Evolutionary conservation across 1,140 invertebrate species (phyloP), one percentile per base, ranked within the genome.

Genomic region (Psilanteris sp.): DNA sequence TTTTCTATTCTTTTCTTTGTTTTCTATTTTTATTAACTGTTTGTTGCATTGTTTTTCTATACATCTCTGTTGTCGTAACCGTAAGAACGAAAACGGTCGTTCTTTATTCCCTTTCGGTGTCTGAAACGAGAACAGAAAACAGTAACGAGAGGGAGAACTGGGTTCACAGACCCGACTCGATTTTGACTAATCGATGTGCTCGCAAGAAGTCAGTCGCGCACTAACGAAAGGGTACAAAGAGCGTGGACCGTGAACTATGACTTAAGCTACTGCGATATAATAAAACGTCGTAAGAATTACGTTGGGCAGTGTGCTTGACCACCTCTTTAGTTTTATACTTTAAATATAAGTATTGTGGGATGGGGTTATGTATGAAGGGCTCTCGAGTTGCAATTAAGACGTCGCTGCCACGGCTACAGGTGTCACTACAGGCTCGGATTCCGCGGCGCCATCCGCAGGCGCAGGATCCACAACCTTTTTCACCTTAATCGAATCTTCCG

Each of bases 361-460:
- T 44, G 81, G 81, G 80, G 78, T 85, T 86, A 86, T 84, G 85
- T 82, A 82, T 83, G 78, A 79, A 81, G 78, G 80, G 78, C 67
- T 83, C 77, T 44, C 34, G 24, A 41, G 75, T 80, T 74, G 78
- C 80, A 79, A 86, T 89, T 87, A 89, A 79, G 87, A 89, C 78
- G 85, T 87, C 57, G 87, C 87, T 32, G 84, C 84, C 48, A 88
- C 86, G 22, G 85, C 83, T 71, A 88, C 85, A 2, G 86, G 81
- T 54, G 85, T 79, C 29, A 85, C 86, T 55, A 88, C 84, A 6
- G 48, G 20, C 8, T 88, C 85, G 24, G 86, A 54, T 67, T 88
- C 87, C 20, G 81, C 84, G 13, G 81, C 78, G 50, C 79, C 84
- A 14, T 87, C 87, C 7, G 83, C 84, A 20, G 85, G 76, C 15